Conservation (phyloP, 2,888 invertebrate species). For the Hyposoter didymator region DNA sequence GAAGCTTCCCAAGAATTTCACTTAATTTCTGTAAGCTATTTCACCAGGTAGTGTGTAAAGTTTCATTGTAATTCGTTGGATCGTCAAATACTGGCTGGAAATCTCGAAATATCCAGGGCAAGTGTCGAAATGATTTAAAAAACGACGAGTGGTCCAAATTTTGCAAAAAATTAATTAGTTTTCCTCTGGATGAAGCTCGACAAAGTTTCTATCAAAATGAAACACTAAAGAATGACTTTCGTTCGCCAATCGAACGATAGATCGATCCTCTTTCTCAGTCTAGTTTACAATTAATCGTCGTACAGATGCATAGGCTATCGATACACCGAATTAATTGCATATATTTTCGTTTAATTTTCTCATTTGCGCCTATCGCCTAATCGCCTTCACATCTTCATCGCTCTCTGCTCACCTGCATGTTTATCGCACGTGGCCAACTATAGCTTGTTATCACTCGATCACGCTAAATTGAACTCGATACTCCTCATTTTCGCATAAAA, state of each 20-base stretch:
- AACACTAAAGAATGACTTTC: background rate
- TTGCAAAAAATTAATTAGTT: background rate
- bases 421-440: constrained; percentile 55
- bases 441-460: constrained; percentile 40
- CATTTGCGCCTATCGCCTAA: constrained; percentile 25
- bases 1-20: background rate
- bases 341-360: background rate
- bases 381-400: constrained; percentile 42
- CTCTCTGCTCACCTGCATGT: constrained; percentile 51
- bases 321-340: background rate
- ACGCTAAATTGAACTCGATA: constrained; percentile 38
- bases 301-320: background rate
- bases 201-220: background rate
- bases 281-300: background rate
- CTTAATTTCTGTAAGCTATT: background rate
- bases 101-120: background rate
- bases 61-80: background rate
- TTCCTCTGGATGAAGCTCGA: background rate
- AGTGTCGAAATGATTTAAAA: background rate
- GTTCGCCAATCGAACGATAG: background rate
- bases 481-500: constrained; percentile 57
- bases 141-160: background rate
- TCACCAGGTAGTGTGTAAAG: background rate
- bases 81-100: background rate
- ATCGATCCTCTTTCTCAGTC: background rate